Evolutionary conservation across 2,888 invertebrate species (phyloP).

Genomic region (Baronia brevicornis): DNA sequence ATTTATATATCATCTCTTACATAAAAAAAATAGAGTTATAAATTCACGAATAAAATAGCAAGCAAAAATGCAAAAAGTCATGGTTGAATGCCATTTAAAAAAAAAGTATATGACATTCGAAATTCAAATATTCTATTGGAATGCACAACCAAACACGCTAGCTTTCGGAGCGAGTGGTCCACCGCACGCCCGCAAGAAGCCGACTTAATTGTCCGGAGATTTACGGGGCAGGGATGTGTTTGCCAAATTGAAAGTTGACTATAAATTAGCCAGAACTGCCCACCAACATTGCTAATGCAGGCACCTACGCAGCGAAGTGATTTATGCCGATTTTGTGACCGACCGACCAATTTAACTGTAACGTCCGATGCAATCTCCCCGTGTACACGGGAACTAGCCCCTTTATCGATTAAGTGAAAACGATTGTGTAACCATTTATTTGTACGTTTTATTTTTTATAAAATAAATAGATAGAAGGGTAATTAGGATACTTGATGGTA

Average conservation of each 20-base stretch:
- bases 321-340: conserved; percentile 18
- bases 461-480: no score
- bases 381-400: no score
- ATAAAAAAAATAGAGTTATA: no score
- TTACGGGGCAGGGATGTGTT: conserved; percentile 57
- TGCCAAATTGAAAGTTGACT: conserved; percentile 67
- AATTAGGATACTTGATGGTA: no score
- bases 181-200: conserved; percentile 49
- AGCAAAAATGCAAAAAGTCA: no score
- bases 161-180: conserved; percentile 24
- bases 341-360: conserved; percentile 12
- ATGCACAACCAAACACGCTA: conserved; percentile 16
- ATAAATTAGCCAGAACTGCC: conserved; percentile 50
- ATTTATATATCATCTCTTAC: no score
- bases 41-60: no score
- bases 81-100: no score
- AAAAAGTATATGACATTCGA: conserved; percentile 2
- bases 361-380: background rate
- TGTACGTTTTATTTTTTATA: no score
- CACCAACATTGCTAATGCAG: conserved; percentile 27
- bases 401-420: no score
- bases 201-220: conserved; percentile 57
- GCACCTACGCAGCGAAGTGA: conserved; percentile 21
- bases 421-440: no score
- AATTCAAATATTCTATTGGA: conserved; percentile 9